These are phyloP conservation scores for Xiphias gladius DNA, from an alignment of 2,113 vertebrate species.

Conservation along the genomic window DNA sequence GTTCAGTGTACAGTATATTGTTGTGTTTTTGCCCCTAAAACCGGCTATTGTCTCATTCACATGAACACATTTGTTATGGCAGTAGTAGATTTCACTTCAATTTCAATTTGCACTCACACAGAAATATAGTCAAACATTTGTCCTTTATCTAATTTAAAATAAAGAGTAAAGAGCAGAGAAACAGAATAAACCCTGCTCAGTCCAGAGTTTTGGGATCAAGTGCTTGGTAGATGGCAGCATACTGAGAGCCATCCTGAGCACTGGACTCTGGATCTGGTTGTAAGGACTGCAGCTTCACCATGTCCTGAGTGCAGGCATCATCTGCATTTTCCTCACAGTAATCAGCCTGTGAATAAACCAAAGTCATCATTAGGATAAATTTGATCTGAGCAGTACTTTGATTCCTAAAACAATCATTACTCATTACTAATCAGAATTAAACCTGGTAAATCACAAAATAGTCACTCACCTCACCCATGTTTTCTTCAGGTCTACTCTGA, in stretches of 20 bases:
- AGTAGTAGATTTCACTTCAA: too few species aligned
- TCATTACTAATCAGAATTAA: neutral
- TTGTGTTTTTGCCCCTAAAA: too few species aligned
- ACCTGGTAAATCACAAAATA: neutral
- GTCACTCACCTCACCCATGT: constrained; percentile 56
- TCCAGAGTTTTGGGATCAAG: constrained; percentile 56
- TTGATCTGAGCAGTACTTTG: neutral
- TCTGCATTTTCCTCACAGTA: constrained; percentile 34
- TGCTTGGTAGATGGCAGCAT: constrained; percentile 46
- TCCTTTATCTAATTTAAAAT: constrained; percentile 30
- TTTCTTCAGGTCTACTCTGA: neutral
- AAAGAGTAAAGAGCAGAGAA: neutral
- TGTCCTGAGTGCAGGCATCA: constrained; percentile 5
- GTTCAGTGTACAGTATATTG: too few species aligned
- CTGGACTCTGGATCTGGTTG: constrained; percentile 24
- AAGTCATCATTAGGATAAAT: neutral
- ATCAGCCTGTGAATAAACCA: constrained; percentile 45
- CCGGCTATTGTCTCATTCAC: too few species aligned
- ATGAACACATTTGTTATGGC: too few species aligned
- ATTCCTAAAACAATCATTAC: neutral
- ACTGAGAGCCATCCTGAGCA: constrained; percentile 28
- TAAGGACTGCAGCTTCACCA: constrained; percentile 42
- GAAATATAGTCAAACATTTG: constrained; percentile 4
- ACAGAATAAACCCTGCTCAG: constrained; percentile 8
- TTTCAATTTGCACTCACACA: neutral